A percentile compares a stretch with the other conserved stretches of the same genome.
These are phyloP conservation scores for Mus spretus DNA, from an alignment of 2,797 vertebrate genomes.

Conservation along the genomic window DNA sequence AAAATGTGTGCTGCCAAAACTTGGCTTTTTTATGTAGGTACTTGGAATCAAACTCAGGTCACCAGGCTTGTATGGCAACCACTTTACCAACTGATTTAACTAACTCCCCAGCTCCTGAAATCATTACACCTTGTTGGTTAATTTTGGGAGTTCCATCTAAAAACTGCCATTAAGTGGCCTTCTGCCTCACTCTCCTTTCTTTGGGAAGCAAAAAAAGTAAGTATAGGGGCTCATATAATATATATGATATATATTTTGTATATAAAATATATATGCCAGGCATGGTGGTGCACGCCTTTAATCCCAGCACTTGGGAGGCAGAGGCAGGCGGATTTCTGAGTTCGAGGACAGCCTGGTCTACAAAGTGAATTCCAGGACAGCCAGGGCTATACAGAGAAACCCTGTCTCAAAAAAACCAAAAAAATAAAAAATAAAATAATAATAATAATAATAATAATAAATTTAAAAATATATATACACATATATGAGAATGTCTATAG, in stretches of 20 bases:
- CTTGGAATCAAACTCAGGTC: background rate
- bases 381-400: no score
- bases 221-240: background rate
- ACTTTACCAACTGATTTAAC: background rate
- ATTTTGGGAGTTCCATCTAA: background rate
- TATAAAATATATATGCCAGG: background rate
- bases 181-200: background rate
- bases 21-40: background rate
- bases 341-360: no score
- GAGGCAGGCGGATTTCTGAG: no score
- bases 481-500: background rate
- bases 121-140: background rate
- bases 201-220: background rate
- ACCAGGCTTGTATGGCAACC: background rate
- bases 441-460: no score
- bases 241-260: background rate
- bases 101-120: background rate
- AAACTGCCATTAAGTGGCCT: background rate
- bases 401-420: no score
- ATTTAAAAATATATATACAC: background rate
- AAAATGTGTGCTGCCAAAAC: background rate
- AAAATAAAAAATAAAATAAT: no score
- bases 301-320: no score
- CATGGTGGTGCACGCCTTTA: no score
- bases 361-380: no score